These are phyloP conservation scores for Tetragonula clypearis DNA, from an alignment of 1,140 invertebrate species.

Conservation along the genomic window DNA sequence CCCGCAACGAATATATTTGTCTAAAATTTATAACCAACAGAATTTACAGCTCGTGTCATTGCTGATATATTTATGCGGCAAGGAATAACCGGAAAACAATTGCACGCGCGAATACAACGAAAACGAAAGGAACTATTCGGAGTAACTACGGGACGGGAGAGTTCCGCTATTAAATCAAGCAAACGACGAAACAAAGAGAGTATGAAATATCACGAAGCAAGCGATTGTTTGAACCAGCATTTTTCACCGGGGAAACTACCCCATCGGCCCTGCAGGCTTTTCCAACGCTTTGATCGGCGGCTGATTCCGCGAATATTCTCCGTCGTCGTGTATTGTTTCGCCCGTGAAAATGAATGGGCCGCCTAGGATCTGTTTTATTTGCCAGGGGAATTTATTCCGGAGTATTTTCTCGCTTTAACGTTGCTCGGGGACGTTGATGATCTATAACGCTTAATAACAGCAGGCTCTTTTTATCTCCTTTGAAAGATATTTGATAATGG, in stretches of 20 bases:
- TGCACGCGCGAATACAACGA: background rate
- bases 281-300: background rate
- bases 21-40: background rate
- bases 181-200: conserved; percentile 9
- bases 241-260: background rate
- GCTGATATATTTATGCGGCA: too few species aligned
- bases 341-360: background rate
- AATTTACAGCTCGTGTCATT: background rate
- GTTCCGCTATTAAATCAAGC: background rate
- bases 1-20: background rate
- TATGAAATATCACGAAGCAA: conserved; percentile 14
- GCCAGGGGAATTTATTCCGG: background rate
- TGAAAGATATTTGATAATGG: background rate
- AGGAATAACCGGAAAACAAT: background rate
- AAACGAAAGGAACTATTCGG: conserved; percentile 3
- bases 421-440: background rate
- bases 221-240: conserved; percentile 15
- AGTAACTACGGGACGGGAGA: background rate
- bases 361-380: background rate
- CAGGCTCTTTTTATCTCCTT: background rate
- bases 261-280: background rate
- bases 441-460: background rate
- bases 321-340: background rate
- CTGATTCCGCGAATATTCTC: conserved; percentile 22
- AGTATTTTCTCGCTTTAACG: background rate